Evolutionary conservation across 1,140 invertebrate genomes (phyloP), one percentile per base, ranked within the genome.

Genomic region (Ips nitidus): DNA sequence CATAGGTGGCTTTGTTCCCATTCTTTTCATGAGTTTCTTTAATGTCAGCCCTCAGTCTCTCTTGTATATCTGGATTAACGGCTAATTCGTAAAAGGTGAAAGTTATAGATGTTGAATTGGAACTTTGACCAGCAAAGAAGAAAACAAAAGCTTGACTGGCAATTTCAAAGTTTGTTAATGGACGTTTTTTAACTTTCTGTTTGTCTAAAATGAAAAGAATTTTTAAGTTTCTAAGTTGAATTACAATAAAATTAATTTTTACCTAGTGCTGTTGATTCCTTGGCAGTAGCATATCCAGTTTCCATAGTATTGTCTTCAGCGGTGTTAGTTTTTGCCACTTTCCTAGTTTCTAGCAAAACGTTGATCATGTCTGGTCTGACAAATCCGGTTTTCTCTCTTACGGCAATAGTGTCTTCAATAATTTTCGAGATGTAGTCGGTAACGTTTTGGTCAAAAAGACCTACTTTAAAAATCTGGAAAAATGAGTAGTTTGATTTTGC

Each of bases 391-490:
- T 55, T 36, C 36, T 55, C 52, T 55, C 52, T 55, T 7, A 36
- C 1, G 4, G 5, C 36, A n/a, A 55, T n/a, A 7, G 52, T 55
- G 5, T 55, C 52, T 4, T 55, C 45, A n/a, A 47, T 22, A 22
- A 22, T 22, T 22, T 47, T 47, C 5, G 5, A 47, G n/a, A 47
- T 6, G 45, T 47, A 47, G 5, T 47, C 45, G n/a, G 45, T 47
- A n/a, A 43, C 45, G 4, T 75, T 74, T 82, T 1, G 82, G 82
- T 39, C 82, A 71, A 7, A 83, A 61, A 0, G 78, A 74, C 8
- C 75, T 6, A 47, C n/a, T 5, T 47, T 47, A 5, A 47, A 47
- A 6, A 6, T 5, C 45, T 47, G n/a, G n/a, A 47, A 47, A 47
- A 22, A 22, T 22, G 0, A 22, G 22, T 22, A 22, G 22, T 22